Conservation (phyloP, 2,888 invertebrate species). For the Chrysodeixis includens region DNA sequence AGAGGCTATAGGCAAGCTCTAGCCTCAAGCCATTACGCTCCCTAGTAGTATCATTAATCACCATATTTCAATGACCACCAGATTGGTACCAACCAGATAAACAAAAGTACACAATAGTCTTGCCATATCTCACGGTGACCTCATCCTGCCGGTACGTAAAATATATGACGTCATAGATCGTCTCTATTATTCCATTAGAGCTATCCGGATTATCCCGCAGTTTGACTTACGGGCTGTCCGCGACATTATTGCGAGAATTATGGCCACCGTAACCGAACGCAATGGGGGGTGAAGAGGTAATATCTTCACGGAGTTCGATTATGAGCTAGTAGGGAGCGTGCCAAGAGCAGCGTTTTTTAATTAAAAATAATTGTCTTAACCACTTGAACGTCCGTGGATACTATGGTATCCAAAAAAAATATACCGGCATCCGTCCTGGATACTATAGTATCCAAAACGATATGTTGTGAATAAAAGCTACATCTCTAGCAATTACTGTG, state of each 20-base stretch:
- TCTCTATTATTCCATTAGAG: conserved; percentile 69
- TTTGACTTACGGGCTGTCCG: conserved; percentile 64
- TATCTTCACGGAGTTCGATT: conserved; percentile 22
- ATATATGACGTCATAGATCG: conserved; percentile 64
- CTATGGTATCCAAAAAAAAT: too few relatives aligned
- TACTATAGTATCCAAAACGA: too few relatives aligned
- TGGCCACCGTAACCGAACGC: conserved; percentile 46
- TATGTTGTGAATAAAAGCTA: too few relatives aligned
- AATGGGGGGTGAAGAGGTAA: conserved; percentile 29
- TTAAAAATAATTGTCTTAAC: too few relatives aligned
- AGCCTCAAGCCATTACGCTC: too few relatives aligned
- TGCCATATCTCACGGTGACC: conserved; percentile 32
- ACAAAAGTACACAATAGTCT: conserved; percentile 35
- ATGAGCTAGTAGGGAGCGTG: not conserved
- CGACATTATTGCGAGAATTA: conserved; percentile 58
- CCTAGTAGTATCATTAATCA: conserved; percentile 7
- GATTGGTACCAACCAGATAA: conserved; percentile 9
- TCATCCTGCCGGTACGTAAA: conserved; percentile 55
- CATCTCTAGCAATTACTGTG: too few relatives aligned
- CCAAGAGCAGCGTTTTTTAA: not conserved
- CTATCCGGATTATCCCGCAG: conserved; percentile 60
- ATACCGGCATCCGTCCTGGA: too few relatives aligned
- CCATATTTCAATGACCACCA: conserved; percentile 7
- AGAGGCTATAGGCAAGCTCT: too few relatives aligned
- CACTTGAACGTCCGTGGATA: too few relatives aligned